A percentile compares a stretch with the other conserved stretches of the same genome.
Evolutionary conservation across 2,113 vertebrate genomes (phyloP).

Genomic region (Isurus oxyrinchus): DNA sequence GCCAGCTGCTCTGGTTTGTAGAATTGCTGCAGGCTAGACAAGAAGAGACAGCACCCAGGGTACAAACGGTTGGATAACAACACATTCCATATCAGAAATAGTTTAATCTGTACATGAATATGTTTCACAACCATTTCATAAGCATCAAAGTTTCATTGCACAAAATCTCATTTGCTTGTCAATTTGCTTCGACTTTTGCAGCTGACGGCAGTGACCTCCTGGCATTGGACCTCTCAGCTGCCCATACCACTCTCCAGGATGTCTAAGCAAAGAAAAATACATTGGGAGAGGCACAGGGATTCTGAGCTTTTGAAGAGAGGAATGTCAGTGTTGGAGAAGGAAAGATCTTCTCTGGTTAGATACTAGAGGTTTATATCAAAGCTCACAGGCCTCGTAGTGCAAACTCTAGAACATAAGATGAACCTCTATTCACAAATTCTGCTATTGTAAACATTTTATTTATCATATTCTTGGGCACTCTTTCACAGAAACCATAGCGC

Average conservation of each 20-base stretch:
- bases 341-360: not conserved
- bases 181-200: not conserved
- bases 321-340: not conserved
- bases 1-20: constrained; percentile 21
- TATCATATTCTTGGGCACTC: not conserved
- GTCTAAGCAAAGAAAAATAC: not conserved
- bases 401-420: not conserved
- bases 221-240: not conserved
- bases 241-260: not conserved
- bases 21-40: not conserved
- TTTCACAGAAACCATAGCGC: not conserved
- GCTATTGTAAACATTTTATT: not conserved
- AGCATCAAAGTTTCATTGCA: not conserved
- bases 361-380: not conserved
- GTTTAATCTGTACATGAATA: not conserved
- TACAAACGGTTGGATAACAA: not conserved
- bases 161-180: not conserved
- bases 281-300: not conserved
- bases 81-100: not conserved
- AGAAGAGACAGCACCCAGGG: not conserved
- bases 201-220: not conserved
- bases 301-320: not conserved
- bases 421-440: not conserved
- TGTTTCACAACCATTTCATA: not conserved
- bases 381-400: not conserved